A percentile compares a stretch with the other conserved stretches of the same genome.
Evolutionary conservation across 1,140 invertebrate genomes (phyloP).

Genomic region (Sinella curviseta): DNA sequence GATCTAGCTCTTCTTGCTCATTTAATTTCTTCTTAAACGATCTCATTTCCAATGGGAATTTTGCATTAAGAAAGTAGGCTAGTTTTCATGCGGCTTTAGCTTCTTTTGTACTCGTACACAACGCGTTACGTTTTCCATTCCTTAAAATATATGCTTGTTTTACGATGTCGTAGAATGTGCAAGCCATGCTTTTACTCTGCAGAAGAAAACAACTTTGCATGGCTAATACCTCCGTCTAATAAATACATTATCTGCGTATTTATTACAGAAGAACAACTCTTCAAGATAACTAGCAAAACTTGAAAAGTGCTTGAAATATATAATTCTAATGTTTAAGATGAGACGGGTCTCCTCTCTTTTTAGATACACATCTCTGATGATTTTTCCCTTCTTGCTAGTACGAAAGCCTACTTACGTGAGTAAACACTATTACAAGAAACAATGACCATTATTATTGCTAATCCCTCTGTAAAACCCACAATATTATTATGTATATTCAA

Average conservation of each 20-base stretch:
- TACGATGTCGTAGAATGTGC: background rate
- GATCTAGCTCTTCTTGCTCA: background rate
- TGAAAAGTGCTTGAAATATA: background rate
- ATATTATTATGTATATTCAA: too few species aligned
- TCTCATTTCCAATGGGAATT: conserved; percentile 23
- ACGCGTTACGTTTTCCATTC: background rate
- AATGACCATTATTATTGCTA: background rate
- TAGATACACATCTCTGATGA: conserved; percentile 3
- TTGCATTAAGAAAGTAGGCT: background rate
- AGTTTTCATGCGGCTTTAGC: background rate
- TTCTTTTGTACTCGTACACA: too few species aligned
- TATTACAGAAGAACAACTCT: background rate
- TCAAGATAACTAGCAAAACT: background rate
- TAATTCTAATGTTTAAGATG: background rate
- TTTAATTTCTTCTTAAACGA: conserved; percentile 18
- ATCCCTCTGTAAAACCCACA: background rate
- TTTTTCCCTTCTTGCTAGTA: background rate
- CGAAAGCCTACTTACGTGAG: background rate
- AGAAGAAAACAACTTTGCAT: background rate
- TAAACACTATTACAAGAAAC: background rate
- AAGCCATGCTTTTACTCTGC: background rate
- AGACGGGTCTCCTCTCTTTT: background rate
- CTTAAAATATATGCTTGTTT: background rate
- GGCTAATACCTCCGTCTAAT: background rate
- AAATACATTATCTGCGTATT: background rate